Percentiles rank a stretch among this genome's conserved stretches.
phyloP scores from a whole-genome alignment of 2,113 vertebrate genomes.

The Elachura formosa region DNA sequence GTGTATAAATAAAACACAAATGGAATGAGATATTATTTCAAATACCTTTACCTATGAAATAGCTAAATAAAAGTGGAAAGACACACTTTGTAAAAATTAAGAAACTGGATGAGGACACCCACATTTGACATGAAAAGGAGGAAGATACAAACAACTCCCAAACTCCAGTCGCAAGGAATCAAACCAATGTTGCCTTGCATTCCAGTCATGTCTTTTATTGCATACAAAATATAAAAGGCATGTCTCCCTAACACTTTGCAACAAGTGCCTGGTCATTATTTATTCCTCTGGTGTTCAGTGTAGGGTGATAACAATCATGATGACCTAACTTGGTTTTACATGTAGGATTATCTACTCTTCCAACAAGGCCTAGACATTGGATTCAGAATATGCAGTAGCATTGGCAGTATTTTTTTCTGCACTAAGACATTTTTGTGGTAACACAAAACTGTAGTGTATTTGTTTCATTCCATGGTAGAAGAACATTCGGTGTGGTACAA shows the following conservation, averaged over 20 bases:
- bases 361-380: not conserved
- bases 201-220: not conserved
- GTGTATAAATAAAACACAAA: not conserved
- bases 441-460: not conserved
- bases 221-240: not conserved
- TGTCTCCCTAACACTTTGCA: not conserved
- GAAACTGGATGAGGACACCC: not conserved
- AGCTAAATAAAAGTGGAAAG: not conserved
- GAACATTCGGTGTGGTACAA: not conserved
- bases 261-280: not conserved
- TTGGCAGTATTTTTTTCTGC: not conserved
- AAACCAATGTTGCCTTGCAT: not conserved
- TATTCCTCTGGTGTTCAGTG: not conserved
- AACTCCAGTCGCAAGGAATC: conserved; percentile 23
- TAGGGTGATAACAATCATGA: not conserved
- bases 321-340: not conserved
- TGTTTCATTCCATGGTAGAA: not conserved
- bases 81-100: not conserved
- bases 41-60: not conserved
- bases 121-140: not conserved
- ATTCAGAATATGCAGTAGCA: not conserved
- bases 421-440: not conserved
- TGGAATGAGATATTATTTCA: not conserved
- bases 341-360: not conserved
- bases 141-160: not conserved